Percentiles rank a stretch among this genome's conserved stretches.
phyloP scores from a whole-genome alignment of 2,113 vertebrate species.

The Coturnix japonica region DNA sequence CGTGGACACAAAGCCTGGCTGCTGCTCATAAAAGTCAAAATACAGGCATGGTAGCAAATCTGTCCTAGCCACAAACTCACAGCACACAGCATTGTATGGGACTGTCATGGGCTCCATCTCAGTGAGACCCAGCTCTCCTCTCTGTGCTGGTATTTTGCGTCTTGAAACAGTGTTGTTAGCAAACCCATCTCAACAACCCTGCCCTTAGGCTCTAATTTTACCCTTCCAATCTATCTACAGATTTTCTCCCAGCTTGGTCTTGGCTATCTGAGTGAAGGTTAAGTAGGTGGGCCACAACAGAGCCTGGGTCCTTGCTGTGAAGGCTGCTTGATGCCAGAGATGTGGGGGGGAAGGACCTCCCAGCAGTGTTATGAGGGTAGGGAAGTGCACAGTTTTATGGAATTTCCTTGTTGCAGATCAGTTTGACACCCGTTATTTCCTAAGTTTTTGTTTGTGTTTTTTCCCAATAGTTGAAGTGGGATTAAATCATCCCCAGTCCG shows the following conservation, averaged over 20 bases:
- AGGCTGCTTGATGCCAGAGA: fast-evolving
- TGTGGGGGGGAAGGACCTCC: neutral
- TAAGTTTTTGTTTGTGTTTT: neutral
- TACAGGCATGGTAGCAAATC: neutral
- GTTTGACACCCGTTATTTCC: neutral
- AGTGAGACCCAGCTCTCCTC: neutral
- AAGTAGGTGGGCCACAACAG: neutral
- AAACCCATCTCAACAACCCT: neutral
- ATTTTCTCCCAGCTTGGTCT: neutral
- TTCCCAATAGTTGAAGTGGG: neutral
- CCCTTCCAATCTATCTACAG: neutral
- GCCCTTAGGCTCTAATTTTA: neutral
- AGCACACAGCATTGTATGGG: neutral
- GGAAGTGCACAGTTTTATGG: neutral
- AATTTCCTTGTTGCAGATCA: neutral
- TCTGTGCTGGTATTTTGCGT: neutral
- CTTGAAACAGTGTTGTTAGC: neutral
- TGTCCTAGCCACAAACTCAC: neutral
- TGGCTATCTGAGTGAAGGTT: neutral
- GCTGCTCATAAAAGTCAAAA: neutral
- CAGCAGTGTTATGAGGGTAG: neutral
- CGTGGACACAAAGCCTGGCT: neutral
- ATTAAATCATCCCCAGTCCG: neutral
- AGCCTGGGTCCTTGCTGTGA: neutral
- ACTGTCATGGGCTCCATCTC: neutral